Percentiles rank a stretch among this genome's conserved stretches.
Evolutionary conservation across 2,888 invertebrate genomes (phyloP).

Genomic region (Xanthia icteritia): DNA sequence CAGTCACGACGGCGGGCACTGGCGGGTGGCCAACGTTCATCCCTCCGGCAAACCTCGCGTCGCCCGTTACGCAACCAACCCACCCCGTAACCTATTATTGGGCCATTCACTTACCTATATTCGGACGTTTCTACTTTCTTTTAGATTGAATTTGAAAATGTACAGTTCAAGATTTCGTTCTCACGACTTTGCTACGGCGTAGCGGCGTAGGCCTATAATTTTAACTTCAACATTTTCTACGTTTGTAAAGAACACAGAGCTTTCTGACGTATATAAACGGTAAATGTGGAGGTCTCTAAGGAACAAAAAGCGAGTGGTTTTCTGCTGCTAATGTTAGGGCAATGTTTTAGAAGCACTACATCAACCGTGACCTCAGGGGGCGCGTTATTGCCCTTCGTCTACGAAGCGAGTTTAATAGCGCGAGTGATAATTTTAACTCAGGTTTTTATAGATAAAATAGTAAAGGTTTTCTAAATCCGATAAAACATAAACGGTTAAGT

Average conservation of each 20-base stretch:
- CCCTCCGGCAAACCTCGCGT: slow-evolving; percentile 43
- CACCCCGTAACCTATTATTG: slow-evolving; percentile 62
- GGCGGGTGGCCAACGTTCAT: slow-evolving; percentile 56
- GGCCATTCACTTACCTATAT: slow-evolving; percentile 59
- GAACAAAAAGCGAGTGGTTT: slow-evolving; percentile 34
- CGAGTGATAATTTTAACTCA: slow-evolving; percentile 23
- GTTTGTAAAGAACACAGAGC: neutral
- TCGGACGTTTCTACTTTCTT: slow-evolving; percentile 51
- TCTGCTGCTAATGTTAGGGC: slow-evolving; percentile 40
- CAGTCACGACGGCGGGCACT: slow-evolving; percentile 52
- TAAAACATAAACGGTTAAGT: neutral
- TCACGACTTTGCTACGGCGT: slow-evolving; percentile 15
- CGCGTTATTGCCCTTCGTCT: slow-evolving; percentile 46
- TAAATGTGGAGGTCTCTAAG: slow-evolving; percentile 33
- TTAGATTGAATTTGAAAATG: slow-evolving; percentile 30
- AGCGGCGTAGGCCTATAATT: slow-evolving; percentile 15
- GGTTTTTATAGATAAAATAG: slow-evolving; percentile 27
- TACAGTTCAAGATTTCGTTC: slow-evolving; percentile 6
- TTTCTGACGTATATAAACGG: slow-evolving; percentile 1
- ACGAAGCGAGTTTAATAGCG: slow-evolving; percentile 24
- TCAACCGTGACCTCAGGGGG: slow-evolving; percentile 55
- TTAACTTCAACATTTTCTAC: neutral
- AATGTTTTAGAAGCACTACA: slow-evolving; percentile 54
- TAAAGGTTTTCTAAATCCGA: neutral
- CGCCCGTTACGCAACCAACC: slow-evolving; percentile 60